Evolutionary conservation across 2,888 invertebrate genomes (phyloP).

Genomic region (Callyntrura guangdongensis): DNA sequence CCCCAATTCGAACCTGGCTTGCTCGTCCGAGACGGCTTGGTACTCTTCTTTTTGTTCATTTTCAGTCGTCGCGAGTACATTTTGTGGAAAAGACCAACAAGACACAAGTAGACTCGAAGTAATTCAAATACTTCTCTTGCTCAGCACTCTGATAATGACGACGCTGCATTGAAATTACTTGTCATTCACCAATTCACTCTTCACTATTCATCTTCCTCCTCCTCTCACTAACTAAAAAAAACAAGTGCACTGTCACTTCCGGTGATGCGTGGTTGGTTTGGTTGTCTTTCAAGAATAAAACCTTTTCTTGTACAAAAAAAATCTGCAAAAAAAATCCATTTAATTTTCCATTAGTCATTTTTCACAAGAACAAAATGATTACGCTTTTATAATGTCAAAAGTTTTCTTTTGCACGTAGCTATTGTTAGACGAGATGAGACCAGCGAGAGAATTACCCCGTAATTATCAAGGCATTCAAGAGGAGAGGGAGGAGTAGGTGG

Average conservation of each 20-base stretch:
- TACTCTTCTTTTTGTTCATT: slow-evolving; percentile 78
- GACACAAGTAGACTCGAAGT: neutral
- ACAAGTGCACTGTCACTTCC: slow-evolving; percentile 30
- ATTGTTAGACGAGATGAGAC: neutral
- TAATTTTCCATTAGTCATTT: neutral
- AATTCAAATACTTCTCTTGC: slow-evolving; percentile 10
- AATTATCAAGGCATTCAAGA: too few relatives aligned
- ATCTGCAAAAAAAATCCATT: slow-evolving; percentile 32
- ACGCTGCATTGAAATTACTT: slow-evolving; percentile 48
- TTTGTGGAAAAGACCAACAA: slow-evolving; percentile 12
- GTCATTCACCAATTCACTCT: too few relatives aligned
- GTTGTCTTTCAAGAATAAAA: neutral
- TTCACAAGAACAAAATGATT: neutral
- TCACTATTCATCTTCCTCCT: neutral
- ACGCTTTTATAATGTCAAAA: neutral
- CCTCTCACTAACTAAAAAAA: neutral
- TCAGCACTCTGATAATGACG: neutral
- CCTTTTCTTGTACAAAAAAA: neutral
- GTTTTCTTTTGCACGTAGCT: neutral
- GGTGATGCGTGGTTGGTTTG: neutral
- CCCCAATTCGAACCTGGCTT: slow-evolving; percentile 82
- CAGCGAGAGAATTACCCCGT: too few relatives aligned
- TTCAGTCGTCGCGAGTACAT: slow-evolving; percentile 83
- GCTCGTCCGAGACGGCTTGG: slow-evolving; percentile 60
- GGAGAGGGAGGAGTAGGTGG: too few relatives aligned